Percentiles rank a stretch among this genome's conserved stretches.
Conservation (phyloP, 1,140 invertebrate species). For the Orussus abietinus region DNA sequence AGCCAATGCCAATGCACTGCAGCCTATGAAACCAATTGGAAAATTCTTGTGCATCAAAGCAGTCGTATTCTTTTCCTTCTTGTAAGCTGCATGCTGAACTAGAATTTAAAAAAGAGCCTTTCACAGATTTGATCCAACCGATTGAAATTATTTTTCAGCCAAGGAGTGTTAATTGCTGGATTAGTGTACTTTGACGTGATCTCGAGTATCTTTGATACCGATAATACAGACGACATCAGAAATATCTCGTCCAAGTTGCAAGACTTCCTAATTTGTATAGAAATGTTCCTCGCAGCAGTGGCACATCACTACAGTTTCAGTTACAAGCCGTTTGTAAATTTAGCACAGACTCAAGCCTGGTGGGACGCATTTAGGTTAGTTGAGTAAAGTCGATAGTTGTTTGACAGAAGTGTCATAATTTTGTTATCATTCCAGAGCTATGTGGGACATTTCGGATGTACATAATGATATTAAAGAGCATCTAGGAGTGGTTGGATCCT, state of each 20-base stretch:
- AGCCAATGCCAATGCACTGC: slow-evolving; percentile 80
- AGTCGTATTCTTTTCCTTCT: slow-evolving; percentile 97
- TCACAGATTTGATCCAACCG: too few species aligned
- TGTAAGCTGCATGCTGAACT: slow-evolving; percentile 68
- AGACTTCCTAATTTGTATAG: slow-evolving; percentile 95
- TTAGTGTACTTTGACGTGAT: slow-evolving; percentile 77
- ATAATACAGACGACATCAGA: slow-evolving; percentile 63
- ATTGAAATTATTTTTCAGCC: slow-evolving; percentile 60
- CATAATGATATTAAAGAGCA: slow-evolving; percentile 89
- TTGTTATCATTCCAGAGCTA: slow-evolving; percentile 58
- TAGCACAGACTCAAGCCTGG: slow-evolving; percentile 53
- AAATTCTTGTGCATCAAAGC: slow-evolving; percentile 98
- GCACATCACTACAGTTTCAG: slow-evolving; percentile 95
- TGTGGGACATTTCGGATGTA: slow-evolving; percentile 95
- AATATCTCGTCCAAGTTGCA: slow-evolving; percentile 77
- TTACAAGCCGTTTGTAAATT: slow-evolving; percentile 75
- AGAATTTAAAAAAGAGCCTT: slow-evolving; percentile 2
- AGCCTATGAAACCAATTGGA: slow-evolving; percentile 88
- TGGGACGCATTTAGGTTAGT: slow-evolving; percentile 58
- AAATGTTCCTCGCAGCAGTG: slow-evolving; percentile 94
- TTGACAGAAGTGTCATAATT: slow-evolving; percentile 3
- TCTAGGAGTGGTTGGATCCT: slow-evolving; percentile 79
- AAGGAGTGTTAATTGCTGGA: slow-evolving; percentile 85
- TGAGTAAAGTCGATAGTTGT: neutral
- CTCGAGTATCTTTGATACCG: slow-evolving; percentile 63